These are phyloP conservation scores for Chascanopsetta lugubris DNA, from an alignment of 2,113 vertebrate genomes.

Conservation along the genomic window DNA sequence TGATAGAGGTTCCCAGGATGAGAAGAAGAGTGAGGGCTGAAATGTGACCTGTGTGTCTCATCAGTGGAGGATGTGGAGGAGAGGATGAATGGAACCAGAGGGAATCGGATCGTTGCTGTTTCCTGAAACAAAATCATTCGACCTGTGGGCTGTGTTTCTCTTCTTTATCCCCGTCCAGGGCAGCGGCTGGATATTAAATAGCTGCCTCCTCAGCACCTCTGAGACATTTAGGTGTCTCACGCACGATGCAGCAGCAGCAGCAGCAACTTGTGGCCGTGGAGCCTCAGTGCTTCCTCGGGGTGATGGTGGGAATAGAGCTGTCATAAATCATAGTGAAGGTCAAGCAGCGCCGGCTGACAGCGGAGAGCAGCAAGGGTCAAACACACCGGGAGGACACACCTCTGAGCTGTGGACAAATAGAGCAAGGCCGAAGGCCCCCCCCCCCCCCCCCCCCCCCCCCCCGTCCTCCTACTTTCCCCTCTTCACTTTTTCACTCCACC, in stretches of 20 bases:
- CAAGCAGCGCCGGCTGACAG: slow-evolving; percentile 45
- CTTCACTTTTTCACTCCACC: slow-evolving; percentile 22
- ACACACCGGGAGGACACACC: slow-evolving; percentile 25
- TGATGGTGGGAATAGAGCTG: slow-evolving; percentile 34
- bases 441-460: neutral
- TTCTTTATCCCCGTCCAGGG: no score
- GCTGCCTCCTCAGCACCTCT: slow-evolving; percentile 28
- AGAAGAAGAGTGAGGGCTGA: slow-evolving; percentile 10
- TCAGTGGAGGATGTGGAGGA: slow-evolving; percentile 1
- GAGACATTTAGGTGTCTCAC: slow-evolving; percentile 24
- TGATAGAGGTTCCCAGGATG: slow-evolving; percentile 1
- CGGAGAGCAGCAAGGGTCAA: slow-evolving; percentile 48
- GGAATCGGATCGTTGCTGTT: slow-evolving; percentile 28
- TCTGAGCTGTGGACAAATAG: slow-evolving; percentile 53
- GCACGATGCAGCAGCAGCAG: no score
- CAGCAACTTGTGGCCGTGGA: no score
- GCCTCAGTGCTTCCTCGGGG: slow-evolving; percentile 14
- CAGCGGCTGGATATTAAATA: slow-evolving; percentile 12
- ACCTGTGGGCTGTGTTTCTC: slow-evolving; percentile 8
- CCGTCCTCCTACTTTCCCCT: neutral
- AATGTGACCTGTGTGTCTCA: slow-evolving; percentile 15
- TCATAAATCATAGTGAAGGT: slow-evolving; percentile 67
- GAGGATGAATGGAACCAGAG: neutral
- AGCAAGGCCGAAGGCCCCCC: slow-evolving; percentile 33
- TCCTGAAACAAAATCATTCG: slow-evolving; percentile 33